A percentile compares a stretch with the other conserved stretches of the same genome.
Evolutionary conservation across 2,113 vertebrate species (phyloP).

Genomic region (Gallinago jamesoni): DNA sequence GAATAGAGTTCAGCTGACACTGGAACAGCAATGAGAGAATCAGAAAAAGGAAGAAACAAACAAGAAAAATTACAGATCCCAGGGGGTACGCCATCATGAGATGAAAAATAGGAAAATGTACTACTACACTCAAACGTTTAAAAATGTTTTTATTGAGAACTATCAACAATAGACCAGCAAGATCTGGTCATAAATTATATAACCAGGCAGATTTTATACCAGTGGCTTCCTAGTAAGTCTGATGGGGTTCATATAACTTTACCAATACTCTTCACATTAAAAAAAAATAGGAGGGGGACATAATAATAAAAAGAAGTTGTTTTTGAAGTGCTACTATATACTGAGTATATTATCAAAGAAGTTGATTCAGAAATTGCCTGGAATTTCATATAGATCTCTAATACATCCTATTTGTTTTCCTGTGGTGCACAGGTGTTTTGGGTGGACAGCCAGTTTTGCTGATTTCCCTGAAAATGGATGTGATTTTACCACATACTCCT

Average conservation of each 20-base stretch:
- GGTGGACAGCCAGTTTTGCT: not conserved
- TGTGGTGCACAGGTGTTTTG: not conserved
- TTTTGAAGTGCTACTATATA: not conserved
- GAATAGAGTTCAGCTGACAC: not conserved
- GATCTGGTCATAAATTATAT: not conserved
- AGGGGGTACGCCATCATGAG: not conserved
- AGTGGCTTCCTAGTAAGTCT: not conserved
- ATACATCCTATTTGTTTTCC: not conserved
- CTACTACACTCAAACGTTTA: not conserved
- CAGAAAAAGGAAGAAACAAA: not conserved
- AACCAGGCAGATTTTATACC: not conserved
- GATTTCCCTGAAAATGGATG: not conserved
- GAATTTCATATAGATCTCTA: not conserved
- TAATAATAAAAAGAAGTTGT: not conserved
- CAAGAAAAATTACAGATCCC: not conserved
- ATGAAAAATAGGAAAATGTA: not conserved
- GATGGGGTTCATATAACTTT: not conserved
- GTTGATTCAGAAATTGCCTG: not conserved
- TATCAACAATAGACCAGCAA: not conserved
- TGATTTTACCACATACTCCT: not conserved
- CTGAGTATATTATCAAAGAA: not conserved
- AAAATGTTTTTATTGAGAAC: not conserved
- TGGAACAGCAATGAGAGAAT: not conserved
- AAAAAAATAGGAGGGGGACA: fast-evolving
- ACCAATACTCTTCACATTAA: fast-evolving